phyloP scores from a whole-genome alignment of 1,140 invertebrate genomes.

The Chionoecetes opilio region DNA sequence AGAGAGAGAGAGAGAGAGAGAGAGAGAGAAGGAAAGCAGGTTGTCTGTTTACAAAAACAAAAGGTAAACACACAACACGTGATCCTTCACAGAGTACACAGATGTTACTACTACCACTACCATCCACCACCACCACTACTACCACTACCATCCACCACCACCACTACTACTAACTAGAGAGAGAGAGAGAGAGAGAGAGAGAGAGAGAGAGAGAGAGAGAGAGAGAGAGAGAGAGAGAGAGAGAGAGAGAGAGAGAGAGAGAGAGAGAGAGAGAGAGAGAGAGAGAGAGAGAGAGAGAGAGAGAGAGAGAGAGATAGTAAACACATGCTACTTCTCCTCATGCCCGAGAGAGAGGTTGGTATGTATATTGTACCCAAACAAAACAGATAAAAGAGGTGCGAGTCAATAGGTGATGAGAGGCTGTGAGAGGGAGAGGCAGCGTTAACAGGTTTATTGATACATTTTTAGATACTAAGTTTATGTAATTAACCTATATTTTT shows the following conservation, averaged over 20 bases:
- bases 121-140: neutral
- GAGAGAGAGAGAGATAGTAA: neutral
- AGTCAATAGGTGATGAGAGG: neutral
- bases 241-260: constrained; percentile 8
- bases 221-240: neutral
- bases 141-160: too few relatives aligned
- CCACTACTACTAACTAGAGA: too few relatives aligned
- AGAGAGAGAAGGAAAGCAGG: constrained; percentile 31
- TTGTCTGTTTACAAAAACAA: neutral
- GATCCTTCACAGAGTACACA: constrained; percentile 30
- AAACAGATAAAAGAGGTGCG: neutral
- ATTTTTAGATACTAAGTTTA: neutral
- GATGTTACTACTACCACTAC: neutral
- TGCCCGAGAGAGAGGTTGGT: neutral
- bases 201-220: too few relatives aligned
- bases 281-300: constrained; percentile 10
- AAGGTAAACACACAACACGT: constrained; percentile 37
- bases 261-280: constrained; percentile 8
- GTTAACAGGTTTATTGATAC: neutral
- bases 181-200: too few relatives aligned
- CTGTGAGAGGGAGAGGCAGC: neutral
- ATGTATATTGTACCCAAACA: neutral
- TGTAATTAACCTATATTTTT: neutral
- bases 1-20: constrained; percentile 65
- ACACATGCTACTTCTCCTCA: neutral